phyloP scores from a whole-genome alignment of 2,113 vertebrate genomes.

The Hepsetus odoe region DNA sequence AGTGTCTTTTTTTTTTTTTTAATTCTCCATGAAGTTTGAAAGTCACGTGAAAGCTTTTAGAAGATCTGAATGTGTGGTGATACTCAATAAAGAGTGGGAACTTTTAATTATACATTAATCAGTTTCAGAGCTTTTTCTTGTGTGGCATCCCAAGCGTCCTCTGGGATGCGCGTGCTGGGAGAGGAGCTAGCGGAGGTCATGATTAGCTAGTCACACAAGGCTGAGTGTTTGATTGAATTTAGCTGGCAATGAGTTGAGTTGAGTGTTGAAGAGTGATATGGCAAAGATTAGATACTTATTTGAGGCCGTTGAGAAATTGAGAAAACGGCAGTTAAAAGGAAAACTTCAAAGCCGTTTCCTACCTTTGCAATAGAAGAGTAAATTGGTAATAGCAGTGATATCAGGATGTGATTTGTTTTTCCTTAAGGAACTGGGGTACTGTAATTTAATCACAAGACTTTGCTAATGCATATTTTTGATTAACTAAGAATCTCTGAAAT shows the following conservation, averaged over 20 bases:
- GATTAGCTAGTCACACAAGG: conserved; percentile 54
- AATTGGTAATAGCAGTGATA: too few species aligned
- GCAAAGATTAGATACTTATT: conserved; percentile 18
- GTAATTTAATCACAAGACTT: too few species aligned
- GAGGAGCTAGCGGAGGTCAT: conserved; percentile 45
- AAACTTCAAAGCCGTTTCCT: not conserved
- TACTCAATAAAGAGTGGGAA: conserved; percentile 32
- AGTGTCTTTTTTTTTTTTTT: conserved; percentile 18
- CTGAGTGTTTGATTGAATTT: conserved; percentile 54
- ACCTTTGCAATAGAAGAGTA: not conserved
- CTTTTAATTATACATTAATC: conserved; percentile 58
- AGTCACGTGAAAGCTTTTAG: conserved; percentile 33
- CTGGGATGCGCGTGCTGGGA: conserved; percentile 34
- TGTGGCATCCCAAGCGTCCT: conserved; percentile 20
- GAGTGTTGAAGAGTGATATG: conserved; percentile 40
- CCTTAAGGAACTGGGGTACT: too few species aligned
- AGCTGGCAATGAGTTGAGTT: conserved; percentile 46
- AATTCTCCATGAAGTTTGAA: conserved; percentile 17
- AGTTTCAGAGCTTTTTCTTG: conserved; percentile 42
- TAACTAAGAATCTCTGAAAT: too few species aligned
- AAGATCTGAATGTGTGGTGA: conserved; percentile 35
- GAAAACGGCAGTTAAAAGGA: conserved; percentile 8
- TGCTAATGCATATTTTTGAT: too few species aligned
- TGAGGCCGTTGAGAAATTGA: conserved; percentile 4
- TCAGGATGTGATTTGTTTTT: too few species aligned